phyloP scores from a whole-genome alignment of 2,113 vertebrate species.

The Kryptolebias marmoratus region DNA sequence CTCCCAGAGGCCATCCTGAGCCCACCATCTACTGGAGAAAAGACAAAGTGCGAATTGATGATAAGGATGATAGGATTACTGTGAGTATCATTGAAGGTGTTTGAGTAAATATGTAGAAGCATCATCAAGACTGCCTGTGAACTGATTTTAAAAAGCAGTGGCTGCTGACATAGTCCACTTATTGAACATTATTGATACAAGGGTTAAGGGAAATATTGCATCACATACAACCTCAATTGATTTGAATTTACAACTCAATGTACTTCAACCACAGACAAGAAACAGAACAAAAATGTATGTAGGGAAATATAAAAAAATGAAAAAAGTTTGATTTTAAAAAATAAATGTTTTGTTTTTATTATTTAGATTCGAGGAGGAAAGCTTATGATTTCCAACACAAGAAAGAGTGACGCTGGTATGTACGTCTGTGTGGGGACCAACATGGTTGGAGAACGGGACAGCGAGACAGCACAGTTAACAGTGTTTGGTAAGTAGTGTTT shows the following conservation, averaged over 20 bases:
- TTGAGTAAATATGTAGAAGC: not conserved
- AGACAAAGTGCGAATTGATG: constrained; percentile 94
- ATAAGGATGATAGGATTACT: constrained; percentile 94
- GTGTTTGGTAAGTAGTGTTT: constrained; percentile 89
- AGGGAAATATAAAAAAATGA: too few relatives aligned
- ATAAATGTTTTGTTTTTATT: too few relatives aligned
- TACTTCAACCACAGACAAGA: too few relatives aligned
- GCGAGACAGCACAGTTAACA: constrained; percentile 95
- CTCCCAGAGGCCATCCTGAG: constrained; percentile 95
- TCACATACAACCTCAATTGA: too few relatives aligned
- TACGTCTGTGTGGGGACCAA: constrained; percentile 97
- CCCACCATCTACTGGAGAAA: constrained; percentile 99
- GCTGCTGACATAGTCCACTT: not conserved
- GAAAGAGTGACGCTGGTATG: constrained; percentile 94
- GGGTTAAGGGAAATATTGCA: too few relatives aligned
- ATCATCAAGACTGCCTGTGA: not conserved
- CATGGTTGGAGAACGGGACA: constrained; percentile 98
- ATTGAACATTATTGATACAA: not conserved
- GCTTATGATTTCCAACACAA: constrained; percentile 97
- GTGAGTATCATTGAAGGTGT: constrained; percentile 76
- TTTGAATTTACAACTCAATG: too few relatives aligned
- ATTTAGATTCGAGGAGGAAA: constrained; percentile 95
- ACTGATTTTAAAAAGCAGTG: not conserved
- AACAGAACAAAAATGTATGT: not conserved
- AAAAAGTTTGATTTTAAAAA: too few relatives aligned